These are phyloP conservation scores for Hypotaenidia okinawae DNA, from an alignment of 2,797 vertebrate species.

Conservation along the genomic window DNA sequence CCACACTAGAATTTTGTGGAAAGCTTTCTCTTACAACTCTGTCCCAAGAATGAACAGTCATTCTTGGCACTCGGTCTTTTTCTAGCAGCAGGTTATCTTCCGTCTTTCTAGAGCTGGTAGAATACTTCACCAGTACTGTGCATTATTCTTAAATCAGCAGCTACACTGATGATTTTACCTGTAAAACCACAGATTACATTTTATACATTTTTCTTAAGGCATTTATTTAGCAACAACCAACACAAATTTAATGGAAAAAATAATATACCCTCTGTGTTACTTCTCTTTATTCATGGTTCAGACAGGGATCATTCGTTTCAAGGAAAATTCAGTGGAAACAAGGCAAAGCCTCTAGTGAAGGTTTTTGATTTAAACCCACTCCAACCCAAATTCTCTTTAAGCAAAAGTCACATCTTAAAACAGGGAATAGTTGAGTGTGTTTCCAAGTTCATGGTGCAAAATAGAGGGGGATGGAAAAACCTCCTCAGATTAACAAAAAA, in stretches of 20 bases:
- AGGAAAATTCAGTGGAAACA: slow-evolving; percentile 18
- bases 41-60: background rate
- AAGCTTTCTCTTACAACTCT: background rate
- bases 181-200: background rate
- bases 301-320: background rate
- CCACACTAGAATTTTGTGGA: background rate
- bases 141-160: background rate
- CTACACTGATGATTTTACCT: background rate
- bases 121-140: background rate
- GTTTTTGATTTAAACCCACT: slow-evolving; percentile 37
- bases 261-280: background rate
- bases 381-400: background rate
- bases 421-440: background rate
- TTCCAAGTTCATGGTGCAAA: slow-evolving; percentile 52
- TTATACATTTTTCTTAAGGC: slow-evolving; percentile 31
- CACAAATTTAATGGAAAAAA: background rate
- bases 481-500: slow-evolving; percentile 3
- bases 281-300: slow-evolving; percentile 33
- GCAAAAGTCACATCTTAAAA: slow-evolving; percentile 25
- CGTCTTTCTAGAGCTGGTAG: background rate
- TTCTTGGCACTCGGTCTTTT: background rate
- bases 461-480: background rate
- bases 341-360: slow-evolving; percentile 26
- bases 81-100: background rate
- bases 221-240: slow-evolving; percentile 45